A percentile compares a stretch with the other conserved stretches of the same genome.
These are phyloP conservation scores for Sitodiplosis mosellana DNA, from an alignment of 1,140 invertebrate species.

Conservation along the genomic window DNA sequence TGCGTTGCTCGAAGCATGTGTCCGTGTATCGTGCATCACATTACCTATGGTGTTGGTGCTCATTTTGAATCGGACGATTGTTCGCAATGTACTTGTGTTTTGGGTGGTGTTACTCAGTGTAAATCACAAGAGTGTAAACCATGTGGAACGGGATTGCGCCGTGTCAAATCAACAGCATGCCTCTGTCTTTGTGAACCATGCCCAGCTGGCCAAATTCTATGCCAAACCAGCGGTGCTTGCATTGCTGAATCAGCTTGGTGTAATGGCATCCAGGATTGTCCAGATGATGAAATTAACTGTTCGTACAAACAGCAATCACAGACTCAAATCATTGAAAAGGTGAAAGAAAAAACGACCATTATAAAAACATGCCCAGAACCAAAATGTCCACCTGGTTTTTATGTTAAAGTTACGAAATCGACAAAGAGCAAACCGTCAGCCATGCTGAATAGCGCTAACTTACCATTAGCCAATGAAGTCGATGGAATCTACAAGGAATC, in stretches of 20 bases:
- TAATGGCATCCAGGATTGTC: constrained; percentile 64
- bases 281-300: constrained; percentile 64
- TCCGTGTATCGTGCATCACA: constrained; percentile 50
- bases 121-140: constrained; percentile 41
- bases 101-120: constrained; percentile 49
- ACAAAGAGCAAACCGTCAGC: constrained; percentile 4
- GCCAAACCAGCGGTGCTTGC: constrained; percentile 56
- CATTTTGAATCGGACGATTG: constrained; percentile 49
- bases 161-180: constrained; percentile 32
- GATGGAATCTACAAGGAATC: background rate
- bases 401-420: constrained; percentile 16
- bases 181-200: constrained; percentile 58
- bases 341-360: background rate
- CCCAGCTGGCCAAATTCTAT: constrained; percentile 38
- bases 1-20: constrained; percentile 52
- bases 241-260: constrained; percentile 55
- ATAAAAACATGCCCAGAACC: constrained; percentile 23
- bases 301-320: constrained; percentile 4
- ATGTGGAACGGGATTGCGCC: constrained; percentile 32
- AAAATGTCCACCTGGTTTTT: constrained; percentile 39
- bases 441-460: no score
- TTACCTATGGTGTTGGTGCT: constrained; percentile 49
- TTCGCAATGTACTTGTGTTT: constrained; percentile 52
- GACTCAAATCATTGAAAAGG: background rate
- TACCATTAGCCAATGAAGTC: background rate